Evolutionary conservation across 2,113 vertebrate genomes (phyloP).

Genomic region (Megalops atlanticus): DNA sequence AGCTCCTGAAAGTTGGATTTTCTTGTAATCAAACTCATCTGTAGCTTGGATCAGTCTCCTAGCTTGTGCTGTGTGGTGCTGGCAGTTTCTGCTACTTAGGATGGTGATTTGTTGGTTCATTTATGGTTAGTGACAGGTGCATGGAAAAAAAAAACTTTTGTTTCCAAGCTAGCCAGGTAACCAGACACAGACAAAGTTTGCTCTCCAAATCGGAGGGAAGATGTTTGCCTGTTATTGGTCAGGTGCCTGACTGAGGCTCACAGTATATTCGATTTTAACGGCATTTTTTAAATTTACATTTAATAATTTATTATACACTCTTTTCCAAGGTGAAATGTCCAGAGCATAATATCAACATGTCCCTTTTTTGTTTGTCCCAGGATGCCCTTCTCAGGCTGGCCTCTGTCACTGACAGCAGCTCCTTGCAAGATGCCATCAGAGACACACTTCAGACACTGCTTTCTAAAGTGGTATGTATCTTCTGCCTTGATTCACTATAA

Average conservation of each 20-base stretch:
- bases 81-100: no score
- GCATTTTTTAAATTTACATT: no score
- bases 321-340: no score
- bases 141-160: no score
- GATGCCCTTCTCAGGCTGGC: conserved; percentile 73
- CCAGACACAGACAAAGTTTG: not conserved
- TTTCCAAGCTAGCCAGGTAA: no score
- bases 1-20: not conserved
- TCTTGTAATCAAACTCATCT: not conserved
- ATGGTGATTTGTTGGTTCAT: no score
- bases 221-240: not conserved
- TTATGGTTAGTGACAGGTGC: no score
- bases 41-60: no score
- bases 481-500: not conserved
- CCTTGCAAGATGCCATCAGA: conserved; percentile 64
- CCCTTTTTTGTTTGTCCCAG: conserved; percentile 51
- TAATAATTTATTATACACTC: no score
- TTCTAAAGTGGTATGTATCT: conserved; percentile 69
- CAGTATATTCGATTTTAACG: not conserved
- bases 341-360: not conserved
- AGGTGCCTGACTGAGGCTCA: not conserved
- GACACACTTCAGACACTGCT: conserved; percentile 68
- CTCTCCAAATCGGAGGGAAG: not conserved
- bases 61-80: no score
- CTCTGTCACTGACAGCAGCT: conserved; percentile 53